phyloP scores from a whole-genome alignment of 2,888 invertebrate genomes.

The Xestoiulus laeticollis region DNA sequence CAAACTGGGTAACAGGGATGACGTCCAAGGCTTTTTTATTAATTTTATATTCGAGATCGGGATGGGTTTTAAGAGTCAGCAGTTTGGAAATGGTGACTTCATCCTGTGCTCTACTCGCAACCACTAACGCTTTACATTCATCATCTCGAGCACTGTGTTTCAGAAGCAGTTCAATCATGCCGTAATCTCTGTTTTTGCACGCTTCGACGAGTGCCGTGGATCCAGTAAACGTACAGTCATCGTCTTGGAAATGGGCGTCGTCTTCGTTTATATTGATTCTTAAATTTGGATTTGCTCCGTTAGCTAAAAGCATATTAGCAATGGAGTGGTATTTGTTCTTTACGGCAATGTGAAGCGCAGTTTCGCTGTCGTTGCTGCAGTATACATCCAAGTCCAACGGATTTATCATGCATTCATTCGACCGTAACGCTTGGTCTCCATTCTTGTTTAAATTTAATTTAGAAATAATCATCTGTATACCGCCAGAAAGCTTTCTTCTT shows the following conservation, averaged over 20 bases:
- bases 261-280: constrained; percentile 68
- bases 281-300: constrained; percentile 85
- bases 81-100: constrained; percentile 80
- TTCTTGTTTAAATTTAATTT: constrained; percentile 74
- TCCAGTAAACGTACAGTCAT: constrained; percentile 58
- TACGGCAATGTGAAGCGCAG: constrained; percentile 83
- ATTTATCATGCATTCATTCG: constrained; percentile 67
- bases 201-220: constrained; percentile 75
- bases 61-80: constrained; percentile 85
- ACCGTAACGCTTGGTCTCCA: constrained; percentile 54
- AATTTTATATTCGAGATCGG: constrained; percentile 91
- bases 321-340: constrained; percentile 79
- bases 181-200: constrained; percentile 73
- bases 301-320: constrained; percentile 74
- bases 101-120: constrained; percentile 78
- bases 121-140: constrained; percentile 80
- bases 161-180: constrained; percentile 80
- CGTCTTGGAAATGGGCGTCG: constrained; percentile 58
- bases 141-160: constrained; percentile 87
- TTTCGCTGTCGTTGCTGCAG: constrained; percentile 80
- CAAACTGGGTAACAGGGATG: constrained; percentile 61
- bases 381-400: constrained; percentile 79
- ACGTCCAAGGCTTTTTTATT: constrained; percentile 86
- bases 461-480: constrained; percentile 88
- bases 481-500: constrained; percentile 78